Base-by-base conservation (phyloP, 1,140 invertebrate species). In the Melanaphis sacchari region DNA sequence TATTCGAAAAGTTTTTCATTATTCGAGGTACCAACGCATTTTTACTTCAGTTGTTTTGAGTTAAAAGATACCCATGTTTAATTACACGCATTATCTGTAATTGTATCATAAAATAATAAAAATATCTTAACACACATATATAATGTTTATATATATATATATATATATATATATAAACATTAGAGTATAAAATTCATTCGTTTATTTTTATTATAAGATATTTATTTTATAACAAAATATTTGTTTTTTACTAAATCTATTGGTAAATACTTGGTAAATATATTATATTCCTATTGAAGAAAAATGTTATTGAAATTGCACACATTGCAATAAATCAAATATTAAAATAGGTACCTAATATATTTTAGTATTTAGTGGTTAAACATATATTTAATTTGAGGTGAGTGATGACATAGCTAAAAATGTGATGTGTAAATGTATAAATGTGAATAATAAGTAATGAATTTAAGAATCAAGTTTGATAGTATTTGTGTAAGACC, bases 11-110 rank as follows among this genome's bases (percentile, higher is more conserved):
- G 3, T 18, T n/a, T 0, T 6, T n/a, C 18, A 76, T 76, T 66
- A 76, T 18, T 76, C 6, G 15, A 76, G 11, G 31, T n/a, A 4
- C 11, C 59, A n/a, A 76, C 21, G n/a, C 15, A n/a, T 18, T 76
- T 18, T 76, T 76, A 82, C 24, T 41, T 85, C 41, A 84, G 24
- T 84, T 41, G 82, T 22, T 41, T 87, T 87, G n/a, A 87, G 43
- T 87, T 46, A 87, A 54, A 52, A 89, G 40, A 89, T 89, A 52
- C 87, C 87, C n/a, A 89, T 54, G 87, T 89, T 52, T 54, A 46
- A 54, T 89, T 89, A 89, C 21, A 54, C 9, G 54, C 24, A 52
- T 89, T 38, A 88, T 49, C 82, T 85, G 15, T 41, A 85, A 41
- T 26, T 41, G 11, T 84, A 38, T 11, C 9, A 26, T 40, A 26